Conservation (phyloP, 2,888 invertebrate species). For the Cancer borealis region DNA sequence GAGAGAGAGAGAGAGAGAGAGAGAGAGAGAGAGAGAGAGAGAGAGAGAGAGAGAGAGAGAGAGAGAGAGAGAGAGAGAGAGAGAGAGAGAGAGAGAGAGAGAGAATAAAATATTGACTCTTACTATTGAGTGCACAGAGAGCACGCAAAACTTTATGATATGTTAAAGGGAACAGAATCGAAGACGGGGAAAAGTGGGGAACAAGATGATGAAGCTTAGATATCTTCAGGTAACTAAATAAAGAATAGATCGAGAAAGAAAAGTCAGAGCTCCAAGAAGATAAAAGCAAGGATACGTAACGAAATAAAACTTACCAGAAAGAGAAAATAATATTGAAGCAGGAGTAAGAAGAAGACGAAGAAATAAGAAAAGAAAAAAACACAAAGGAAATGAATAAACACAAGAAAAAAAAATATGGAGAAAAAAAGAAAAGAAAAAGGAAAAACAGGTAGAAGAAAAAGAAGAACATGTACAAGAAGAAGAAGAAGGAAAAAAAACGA, state of each 20-base stretch:
- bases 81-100: background rate
- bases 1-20: constrained; percentile 36
- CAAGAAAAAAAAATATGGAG: background rate
- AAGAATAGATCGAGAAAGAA: background rate
- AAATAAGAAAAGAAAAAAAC: background rate
- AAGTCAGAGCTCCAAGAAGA: background rate
- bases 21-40: constrained; percentile 41
- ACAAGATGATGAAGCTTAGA: too few relatives aligned
- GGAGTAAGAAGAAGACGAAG: background rate
- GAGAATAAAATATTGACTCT: background rate
- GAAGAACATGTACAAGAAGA: background rate
- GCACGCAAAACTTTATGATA: background rate
- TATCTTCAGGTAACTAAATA: background rate
- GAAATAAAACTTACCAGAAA: background rate
- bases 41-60: background rate
- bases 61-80: constrained; percentile 20
- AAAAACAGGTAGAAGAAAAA: background rate
- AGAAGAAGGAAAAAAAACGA: too few relatives aligned
- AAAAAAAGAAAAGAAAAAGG: background rate
- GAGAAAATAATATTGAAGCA: background rate
- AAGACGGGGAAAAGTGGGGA: too few relatives aligned
- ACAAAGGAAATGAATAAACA: too few relatives aligned
- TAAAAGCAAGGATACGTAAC: background rate
- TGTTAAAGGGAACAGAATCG: background rate
- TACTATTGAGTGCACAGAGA: background rate